Percentiles rank a stretch among this genome's conserved stretches.
Conservation (phyloP, 2,797 vertebrate genomes). For the Hypotaenidia okinawae region DNA sequence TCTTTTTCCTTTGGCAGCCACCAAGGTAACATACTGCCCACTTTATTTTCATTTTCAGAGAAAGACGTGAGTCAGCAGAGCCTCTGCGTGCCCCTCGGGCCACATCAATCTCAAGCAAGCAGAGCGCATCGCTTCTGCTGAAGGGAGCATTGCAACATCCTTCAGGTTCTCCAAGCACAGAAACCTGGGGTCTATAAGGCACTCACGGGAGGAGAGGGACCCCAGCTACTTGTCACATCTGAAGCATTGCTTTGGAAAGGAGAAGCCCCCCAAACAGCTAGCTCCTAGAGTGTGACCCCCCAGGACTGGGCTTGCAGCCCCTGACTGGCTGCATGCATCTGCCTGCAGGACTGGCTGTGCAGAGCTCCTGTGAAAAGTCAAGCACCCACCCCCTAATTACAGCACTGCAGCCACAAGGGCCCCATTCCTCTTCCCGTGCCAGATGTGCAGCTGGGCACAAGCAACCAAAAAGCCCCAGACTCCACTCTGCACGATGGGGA, state of each 20-base stretch:
- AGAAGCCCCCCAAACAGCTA: neutral
- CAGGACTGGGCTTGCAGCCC: neutral
- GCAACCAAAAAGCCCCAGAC: neutral
- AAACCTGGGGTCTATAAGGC: neutral
- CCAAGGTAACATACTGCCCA: neutral
- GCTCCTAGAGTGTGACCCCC: neutral
- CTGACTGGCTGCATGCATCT: neutral
- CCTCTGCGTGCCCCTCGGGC: neutral
- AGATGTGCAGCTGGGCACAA: neutral
- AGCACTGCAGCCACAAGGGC: fast-evolving
- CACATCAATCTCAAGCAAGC: neutral
- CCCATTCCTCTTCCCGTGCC: neutral
- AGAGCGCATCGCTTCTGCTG: neutral
- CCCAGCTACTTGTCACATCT: neutral
- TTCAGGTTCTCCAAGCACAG: neutral
- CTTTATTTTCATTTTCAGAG: neutral
- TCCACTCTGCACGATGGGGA: fast-evolving
- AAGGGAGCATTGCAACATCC: neutral
- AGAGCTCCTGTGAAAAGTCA: fast-evolving
- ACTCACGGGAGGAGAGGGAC: neutral
- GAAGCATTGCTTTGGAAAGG: neutral
- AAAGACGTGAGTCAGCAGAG: neutral
- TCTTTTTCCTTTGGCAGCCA: neutral
- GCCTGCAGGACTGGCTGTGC: fast-evolving
- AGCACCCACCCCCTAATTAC: no score